A percentile compares a stretch with the other conserved stretches of the same genome.
Evolutionary conservation across 2,113 vertebrate species (phyloP).

Genomic region (Perca schrenkii): DNA sequence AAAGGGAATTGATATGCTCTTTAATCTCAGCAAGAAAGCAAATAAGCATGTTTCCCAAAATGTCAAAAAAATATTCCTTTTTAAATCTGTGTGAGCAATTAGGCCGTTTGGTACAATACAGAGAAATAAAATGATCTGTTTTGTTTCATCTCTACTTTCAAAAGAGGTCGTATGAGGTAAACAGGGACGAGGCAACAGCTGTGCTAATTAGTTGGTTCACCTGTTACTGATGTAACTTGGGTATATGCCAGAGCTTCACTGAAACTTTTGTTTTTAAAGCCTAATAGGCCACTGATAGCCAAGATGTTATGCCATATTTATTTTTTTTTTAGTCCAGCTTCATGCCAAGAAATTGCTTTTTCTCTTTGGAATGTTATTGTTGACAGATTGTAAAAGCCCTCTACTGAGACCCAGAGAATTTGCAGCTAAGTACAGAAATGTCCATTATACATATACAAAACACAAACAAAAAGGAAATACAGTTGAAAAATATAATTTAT

Average conservation of each 20-base stretch:
- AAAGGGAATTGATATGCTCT: not conserved
- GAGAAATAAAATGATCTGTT: conserved; percentile 21
- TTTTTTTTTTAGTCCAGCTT: conserved; percentile 7
- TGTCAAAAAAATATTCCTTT: not conserved
- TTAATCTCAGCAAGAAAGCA: not conserved
- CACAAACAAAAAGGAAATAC: conserved; percentile 9
- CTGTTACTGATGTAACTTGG: conserved; percentile 51
- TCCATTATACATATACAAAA: conserved; percentile 7
- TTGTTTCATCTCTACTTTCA: conserved; percentile 30
- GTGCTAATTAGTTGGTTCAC: conserved; percentile 46
- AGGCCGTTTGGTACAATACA: conserved; percentile 1
- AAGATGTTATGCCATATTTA: conserved; percentile 43
- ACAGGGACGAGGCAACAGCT: conserved; percentile 36
- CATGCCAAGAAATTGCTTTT: conserved; percentile 41
- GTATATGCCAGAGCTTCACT: conserved; percentile 12
- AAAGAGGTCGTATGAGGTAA: conserved; percentile 15
- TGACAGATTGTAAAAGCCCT: conserved; percentile 25
- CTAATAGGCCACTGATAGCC: not conserved
- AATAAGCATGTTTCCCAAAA: not conserved
- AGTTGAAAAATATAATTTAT: not conserved
- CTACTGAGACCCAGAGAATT: conserved; percentile 17
- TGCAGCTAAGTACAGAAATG: not conserved
- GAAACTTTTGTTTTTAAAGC: conserved; percentile 35
- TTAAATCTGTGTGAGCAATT: not conserved
- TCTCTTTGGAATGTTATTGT: conserved; percentile 35